These are phyloP conservation scores for Nezara viridula DNA, from an alignment of 2,888 invertebrate genomes.

Conservation along the genomic window DNA sequence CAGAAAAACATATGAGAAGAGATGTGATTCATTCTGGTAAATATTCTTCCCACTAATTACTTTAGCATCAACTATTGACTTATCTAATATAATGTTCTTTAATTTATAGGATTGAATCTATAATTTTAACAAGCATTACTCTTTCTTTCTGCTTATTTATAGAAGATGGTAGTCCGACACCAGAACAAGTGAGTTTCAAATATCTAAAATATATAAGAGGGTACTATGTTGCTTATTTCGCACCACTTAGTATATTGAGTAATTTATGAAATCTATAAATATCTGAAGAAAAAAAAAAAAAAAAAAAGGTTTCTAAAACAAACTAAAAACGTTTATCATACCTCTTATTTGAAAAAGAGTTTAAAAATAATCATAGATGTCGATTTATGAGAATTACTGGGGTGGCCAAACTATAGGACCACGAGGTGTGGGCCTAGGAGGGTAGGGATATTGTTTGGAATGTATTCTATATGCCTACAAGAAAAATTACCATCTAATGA, in stretches of 20 bases:
- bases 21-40: conserved; percentile 52
- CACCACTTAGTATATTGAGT: background rate
- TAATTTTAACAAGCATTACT: conserved; percentile 8
- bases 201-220: background rate
- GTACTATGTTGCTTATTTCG: background rate
- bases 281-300: background rate
- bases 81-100: background rate
- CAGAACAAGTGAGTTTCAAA: background rate
- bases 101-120: conserved; percentile 40
- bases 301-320: background rate
- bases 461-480: too few species aligned
- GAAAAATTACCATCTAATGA: too few species aligned
- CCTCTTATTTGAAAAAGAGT: too few species aligned
- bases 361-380: too few species aligned
- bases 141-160: conserved; percentile 20
- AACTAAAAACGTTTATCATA: too few species aligned
- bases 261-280: background rate
- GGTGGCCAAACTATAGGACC: too few species aligned
- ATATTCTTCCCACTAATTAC: background rate
- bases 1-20: conserved; percentile 42
- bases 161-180: background rate
- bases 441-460: too few species aligned
- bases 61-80: background rate
- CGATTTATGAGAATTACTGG: too few species aligned
- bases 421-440: too few species aligned